Evolutionary conservation across 2,888 invertebrate genomes (phyloP).

Genomic region (Galeruca laticollis): DNA sequence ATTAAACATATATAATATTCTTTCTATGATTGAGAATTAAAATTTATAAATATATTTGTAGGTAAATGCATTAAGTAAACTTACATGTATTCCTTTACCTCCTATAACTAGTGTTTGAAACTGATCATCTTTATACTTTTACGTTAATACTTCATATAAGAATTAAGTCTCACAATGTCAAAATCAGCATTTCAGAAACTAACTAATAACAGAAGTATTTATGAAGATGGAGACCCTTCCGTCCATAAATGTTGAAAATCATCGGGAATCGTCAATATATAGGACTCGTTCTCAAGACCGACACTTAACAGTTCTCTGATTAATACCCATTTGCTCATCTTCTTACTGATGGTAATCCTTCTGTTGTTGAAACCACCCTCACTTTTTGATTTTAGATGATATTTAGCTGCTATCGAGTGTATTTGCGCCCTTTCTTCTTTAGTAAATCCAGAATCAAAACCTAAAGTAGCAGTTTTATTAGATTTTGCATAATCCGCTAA

Average conservation of each 20-base stretch:
- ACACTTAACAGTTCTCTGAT: slow-evolving; percentile 52
- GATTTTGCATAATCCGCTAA: slow-evolving; percentile 53
- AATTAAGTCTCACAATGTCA: background rate
- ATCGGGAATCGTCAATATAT: slow-evolving; percentile 52
- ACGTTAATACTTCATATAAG: background rate
- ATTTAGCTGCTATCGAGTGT: slow-evolving; percentile 53
- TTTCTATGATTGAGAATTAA: no score
- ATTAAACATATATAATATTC: no score
- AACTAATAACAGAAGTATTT: background rate
- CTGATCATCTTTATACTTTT: background rate
- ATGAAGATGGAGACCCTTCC: background rate
- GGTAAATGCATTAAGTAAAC: no score
- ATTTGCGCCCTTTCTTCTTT: slow-evolving; percentile 56
- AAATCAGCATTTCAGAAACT: background rate
- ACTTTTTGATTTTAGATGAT: slow-evolving; percentile 55
- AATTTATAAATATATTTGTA: no score
- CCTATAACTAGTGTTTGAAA: background rate
- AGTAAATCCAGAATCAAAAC: slow-evolving; percentile 55
- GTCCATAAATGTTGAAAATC: slow-evolving; percentile 52
- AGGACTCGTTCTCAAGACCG: slow-evolving; percentile 52
- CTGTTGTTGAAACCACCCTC: slow-evolving; percentile 55
- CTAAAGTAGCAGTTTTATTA: slow-evolving; percentile 51
- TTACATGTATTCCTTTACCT: background rate
- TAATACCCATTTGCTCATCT: slow-evolving; percentile 51
- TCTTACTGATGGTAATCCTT: slow-evolving; percentile 54